Conservation (phyloP, 2,113 vertebrate species). For the Aramus guarauna region DNA sequence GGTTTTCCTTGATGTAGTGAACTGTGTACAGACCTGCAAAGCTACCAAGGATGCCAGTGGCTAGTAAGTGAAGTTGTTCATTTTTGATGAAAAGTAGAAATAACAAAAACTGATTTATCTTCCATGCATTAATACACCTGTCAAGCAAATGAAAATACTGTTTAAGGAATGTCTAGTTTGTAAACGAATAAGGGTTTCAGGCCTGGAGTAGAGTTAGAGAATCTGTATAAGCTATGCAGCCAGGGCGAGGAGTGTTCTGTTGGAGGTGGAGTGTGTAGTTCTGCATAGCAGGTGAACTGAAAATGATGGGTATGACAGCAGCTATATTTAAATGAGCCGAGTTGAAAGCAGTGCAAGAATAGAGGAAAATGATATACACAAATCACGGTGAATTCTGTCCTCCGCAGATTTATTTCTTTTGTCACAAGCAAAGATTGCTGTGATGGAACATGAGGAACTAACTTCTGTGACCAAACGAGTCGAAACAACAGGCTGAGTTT, state of each 20-base stretch:
- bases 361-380: slow-evolving; percentile 6
- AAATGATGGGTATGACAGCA: slow-evolving; percentile 41
- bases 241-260: not conserved
- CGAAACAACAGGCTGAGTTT: not conserved
- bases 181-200: not conserved
- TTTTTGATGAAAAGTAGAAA: not conserved
- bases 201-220: not conserved
- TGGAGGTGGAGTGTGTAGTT: slow-evolving; percentile 1
- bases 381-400: not conserved
- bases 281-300: slow-evolving; percentile 45
- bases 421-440: not conserved
- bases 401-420: not conserved
- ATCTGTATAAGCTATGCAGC: not conserved
- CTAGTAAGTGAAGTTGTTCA: not conserved
- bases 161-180: not conserved
- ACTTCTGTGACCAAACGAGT: not conserved
- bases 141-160: not conserved
- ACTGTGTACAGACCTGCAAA: not conserved
- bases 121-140: not conserved
- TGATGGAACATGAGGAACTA: not conserved
- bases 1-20: not conserved
- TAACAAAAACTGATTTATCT: not conserved
- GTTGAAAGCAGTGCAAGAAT: slow-evolving; percentile 18
- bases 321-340: slow-evolving; percentile 31
- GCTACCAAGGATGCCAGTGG: not conserved